Conservation (phyloP, 2,888 invertebrate genomes). For the Gortyna flavago region DNA sequence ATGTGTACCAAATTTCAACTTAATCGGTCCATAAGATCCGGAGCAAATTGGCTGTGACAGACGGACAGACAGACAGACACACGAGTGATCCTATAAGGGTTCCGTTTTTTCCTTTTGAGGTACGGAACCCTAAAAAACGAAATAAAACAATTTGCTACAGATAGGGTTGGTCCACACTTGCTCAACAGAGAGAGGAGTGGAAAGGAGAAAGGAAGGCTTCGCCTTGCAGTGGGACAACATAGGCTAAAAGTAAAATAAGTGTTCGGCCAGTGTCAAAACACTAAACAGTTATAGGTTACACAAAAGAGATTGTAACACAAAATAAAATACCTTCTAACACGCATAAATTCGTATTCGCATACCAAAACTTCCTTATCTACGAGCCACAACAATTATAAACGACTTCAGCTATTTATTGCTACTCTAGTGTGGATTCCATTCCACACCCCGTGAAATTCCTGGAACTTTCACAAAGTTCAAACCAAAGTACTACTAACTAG, state of each 20-base stretch:
- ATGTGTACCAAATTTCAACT: too few relatives aligned
- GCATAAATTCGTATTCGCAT: conserved; percentile 52
- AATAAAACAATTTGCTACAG: background rate
- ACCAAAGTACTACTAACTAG: conserved; percentile 59
- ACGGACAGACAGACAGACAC: too few relatives aligned
- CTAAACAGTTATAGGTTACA: conserved; percentile 8
- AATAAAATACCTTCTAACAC: conserved; percentile 35
- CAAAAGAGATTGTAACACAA: conserved; percentile 32
- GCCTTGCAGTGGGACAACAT: background rate
- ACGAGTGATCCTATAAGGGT: too few relatives aligned
- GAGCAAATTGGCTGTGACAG: too few relatives aligned
- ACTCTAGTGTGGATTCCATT: conserved; percentile 57
- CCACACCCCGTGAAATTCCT: conserved; percentile 58
- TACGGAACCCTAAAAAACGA: too few relatives aligned
- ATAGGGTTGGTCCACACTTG: background rate
- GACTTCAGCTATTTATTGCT: conserved; percentile 61
- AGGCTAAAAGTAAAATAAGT: background rate
- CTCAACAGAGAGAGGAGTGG: background rate
- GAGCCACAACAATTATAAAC: conserved; percentile 55
- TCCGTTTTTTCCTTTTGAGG: too few relatives aligned
- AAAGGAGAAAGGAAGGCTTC: background rate
- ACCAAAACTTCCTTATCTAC: conserved; percentile 54
- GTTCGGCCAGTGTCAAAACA: conserved; percentile 20
- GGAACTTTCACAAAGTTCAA: conserved; percentile 66
- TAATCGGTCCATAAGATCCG: too few relatives aligned